phyloP scores from a whole-genome alignment of 2,888 invertebrate species.

The Oxystoma pomonae region DNA sequence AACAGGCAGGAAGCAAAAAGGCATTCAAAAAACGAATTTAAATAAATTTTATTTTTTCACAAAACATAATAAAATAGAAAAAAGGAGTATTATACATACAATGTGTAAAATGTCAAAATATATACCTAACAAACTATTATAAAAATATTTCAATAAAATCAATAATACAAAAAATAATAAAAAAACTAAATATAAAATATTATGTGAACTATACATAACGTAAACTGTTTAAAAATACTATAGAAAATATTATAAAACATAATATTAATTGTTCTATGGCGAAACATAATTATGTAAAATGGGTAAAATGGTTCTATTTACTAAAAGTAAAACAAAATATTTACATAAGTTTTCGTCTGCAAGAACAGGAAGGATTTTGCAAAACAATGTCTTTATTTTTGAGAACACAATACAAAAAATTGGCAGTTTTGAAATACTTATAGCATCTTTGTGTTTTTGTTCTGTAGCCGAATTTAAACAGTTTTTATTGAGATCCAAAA shows the following conservation, averaged over 20 bases:
- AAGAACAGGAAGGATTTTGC: not conserved
- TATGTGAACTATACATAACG: constrained; percentile 43
- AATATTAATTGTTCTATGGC: not conserved
- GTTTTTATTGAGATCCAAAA: not conserved
- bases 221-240: constrained; percentile 37
- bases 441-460: not conserved
- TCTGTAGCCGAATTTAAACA: not conserved
- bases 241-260: not conserved
- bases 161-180: constrained; percentile 45
- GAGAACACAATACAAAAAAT: not conserved
- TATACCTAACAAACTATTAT: constrained; percentile 46
- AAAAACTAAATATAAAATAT: constrained; percentile 47
- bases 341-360: not conserved
- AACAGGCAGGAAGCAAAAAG: no score
- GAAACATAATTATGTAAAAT: not conserved
- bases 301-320: not conserved
- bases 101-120: constrained; percentile 26
- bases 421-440: not conserved
- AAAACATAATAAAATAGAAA: constrained; percentile 39
- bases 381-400: not conserved
- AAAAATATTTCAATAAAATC: constrained; percentile 47
- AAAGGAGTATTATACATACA: constrained; percentile 46
- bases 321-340: not conserved
- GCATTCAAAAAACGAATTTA: no score
- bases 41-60: not conserved